phyloP scores from a whole-genome alignment of 2,797 vertebrate species.

The Chelon auratus region DNA sequence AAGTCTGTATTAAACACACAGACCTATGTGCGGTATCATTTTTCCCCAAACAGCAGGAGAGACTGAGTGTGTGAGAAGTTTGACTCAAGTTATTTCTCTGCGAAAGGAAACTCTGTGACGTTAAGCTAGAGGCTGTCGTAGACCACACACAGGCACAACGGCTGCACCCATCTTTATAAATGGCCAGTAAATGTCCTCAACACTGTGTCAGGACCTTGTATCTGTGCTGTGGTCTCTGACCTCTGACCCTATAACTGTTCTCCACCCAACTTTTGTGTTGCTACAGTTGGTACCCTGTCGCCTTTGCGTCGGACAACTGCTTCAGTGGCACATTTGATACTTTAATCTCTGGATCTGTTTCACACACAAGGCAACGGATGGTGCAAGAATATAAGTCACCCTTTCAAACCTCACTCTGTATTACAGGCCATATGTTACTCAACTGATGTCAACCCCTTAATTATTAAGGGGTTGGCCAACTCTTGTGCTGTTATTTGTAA shows the following conservation, averaged over 20 bases:
- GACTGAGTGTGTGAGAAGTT: too few relatives aligned
- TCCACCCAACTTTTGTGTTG: conserved; percentile 46
- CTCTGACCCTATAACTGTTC: conserved; percentile 59
- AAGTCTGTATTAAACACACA: too few relatives aligned
- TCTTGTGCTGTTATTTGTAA: conserved; percentile 21
- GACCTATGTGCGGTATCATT: too few relatives aligned
- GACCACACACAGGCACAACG: conserved; percentile 75
- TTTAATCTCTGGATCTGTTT: conserved; percentile 4
- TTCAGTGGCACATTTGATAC: conserved; percentile 14
- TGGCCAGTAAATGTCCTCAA: conserved; percentile 58
- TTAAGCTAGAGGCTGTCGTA: neutral
- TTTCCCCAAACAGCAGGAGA: too few relatives aligned
- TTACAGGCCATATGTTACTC: conserved; percentile 3
- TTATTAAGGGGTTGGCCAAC: neutral
- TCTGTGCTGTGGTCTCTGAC: conserved; percentile 60
- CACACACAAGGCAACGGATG: neutral
- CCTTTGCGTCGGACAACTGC: conserved; percentile 32
- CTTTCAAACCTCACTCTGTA: conserved; percentile 9
- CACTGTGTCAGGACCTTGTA: conserved; percentile 59
- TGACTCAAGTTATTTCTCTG: too few relatives aligned
- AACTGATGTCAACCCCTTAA: neutral
- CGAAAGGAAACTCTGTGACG: neutral
- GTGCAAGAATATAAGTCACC: conserved; percentile 3
- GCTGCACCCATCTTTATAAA: conserved; percentile 58
- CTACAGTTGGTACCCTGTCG: conserved; percentile 59